Evolutionary conservation across 2,888 invertebrate species (phyloP).

Genomic region (Stictocephala bisonia): DNA sequence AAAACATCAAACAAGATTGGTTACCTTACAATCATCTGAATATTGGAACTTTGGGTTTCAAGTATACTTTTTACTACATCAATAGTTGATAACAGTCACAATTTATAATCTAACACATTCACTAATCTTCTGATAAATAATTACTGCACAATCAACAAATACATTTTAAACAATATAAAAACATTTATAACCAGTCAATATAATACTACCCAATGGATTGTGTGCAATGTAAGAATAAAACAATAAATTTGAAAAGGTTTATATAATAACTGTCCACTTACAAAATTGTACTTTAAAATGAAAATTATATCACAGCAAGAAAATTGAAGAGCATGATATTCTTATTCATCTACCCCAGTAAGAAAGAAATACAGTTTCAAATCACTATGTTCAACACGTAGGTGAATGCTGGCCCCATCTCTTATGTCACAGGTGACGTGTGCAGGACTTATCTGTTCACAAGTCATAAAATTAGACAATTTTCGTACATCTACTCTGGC

Average conservation of each 20-base stretch:
- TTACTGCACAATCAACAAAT: background rate
- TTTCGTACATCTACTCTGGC: conserved; percentile 80
- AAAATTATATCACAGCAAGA: too few species aligned
- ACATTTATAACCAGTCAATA: too few species aligned
- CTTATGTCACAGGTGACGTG: conserved; percentile 82
- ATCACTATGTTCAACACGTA: conserved; percentile 79
- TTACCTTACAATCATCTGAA: too few species aligned
- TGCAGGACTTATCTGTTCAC: conserved; percentile 80
- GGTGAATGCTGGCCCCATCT: conserved; percentile 77
- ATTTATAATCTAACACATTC: background rate
- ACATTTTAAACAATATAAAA: background rate
- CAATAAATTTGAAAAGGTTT: too few species aligned
- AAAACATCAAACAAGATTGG: too few species aligned
- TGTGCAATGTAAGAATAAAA: too few species aligned
- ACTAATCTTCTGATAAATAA: background rate
- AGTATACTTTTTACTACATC: too few species aligned
- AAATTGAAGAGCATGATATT: too few species aligned
- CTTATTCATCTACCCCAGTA: conserved; percentile 65
- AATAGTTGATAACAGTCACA: background rate
- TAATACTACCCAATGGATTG: too few species aligned
- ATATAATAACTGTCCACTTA: background rate
- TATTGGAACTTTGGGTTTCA: too few species aligned
- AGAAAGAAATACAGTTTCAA: conserved; percentile 85
- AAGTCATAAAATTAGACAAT: conserved; percentile 80
- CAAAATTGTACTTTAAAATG: too few species aligned